Base-by-base conservation (phyloP, 2,888 invertebrate species). In the Lycophotia porphyrea region DNA sequence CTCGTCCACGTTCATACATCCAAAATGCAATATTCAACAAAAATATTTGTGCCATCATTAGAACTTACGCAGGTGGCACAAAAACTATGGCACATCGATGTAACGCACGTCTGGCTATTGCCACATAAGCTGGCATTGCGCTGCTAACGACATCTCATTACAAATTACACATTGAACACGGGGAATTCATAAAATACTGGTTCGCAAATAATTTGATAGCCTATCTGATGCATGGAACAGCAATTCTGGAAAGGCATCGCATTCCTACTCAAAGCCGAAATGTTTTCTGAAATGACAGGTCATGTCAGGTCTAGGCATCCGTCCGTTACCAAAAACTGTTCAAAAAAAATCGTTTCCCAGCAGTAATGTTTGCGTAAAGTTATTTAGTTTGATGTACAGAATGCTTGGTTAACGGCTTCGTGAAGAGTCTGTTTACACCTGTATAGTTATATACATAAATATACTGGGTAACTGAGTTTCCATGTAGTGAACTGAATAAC, bases 41-140 rank as follows among this genome's bases (percentile, higher is more conserved):
- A 71, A 42, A 71, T 44, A 58, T 72, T 72, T 27, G 18, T 44
- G 27, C 5, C 31, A 49, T 34, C 31, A 34, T 49, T 60, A 44
- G 8, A 24, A n/a, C 39, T 61, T 31, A 31, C 61, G 49, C 44
- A 77, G 3, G 36, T 24, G 7, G 21, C 18, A 52, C 5, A 63
- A 47, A 34, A 77, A 44, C 11, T 39, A 61, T 34, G 21, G 42
- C 63, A 79, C 36, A 21, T 34, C 34, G 34, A 60, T 9, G 18
- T 65, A 8, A 58, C 52, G 2, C 78, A 47, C n/a, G 15, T 68
- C 27, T 78, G 34, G 27, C 1, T 52, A 24, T 71, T 49, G 31
- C 68, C 31, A 65, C 58, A 80, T 52, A 76, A 52, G 13, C 60
- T 52, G 63, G 27, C 24, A 78, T 52, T 80, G 44, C 66, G 66